Evolutionary conservation across 2,113 vertebrate genomes (phyloP).

Genomic region (Lophochroa leadbeateri): DNA sequence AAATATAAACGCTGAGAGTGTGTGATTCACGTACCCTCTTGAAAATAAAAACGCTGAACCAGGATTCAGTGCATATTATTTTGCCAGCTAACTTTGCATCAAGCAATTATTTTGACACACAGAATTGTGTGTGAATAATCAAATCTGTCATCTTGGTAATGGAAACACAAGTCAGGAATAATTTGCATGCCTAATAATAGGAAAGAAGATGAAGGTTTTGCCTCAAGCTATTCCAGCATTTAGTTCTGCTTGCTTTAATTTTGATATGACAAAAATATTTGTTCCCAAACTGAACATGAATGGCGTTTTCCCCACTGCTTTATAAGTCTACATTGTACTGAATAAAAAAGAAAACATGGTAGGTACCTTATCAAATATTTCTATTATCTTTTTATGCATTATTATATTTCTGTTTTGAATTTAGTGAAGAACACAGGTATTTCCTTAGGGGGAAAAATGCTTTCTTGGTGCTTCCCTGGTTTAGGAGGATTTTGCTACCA

Average conservation of each 20-base stretch:
- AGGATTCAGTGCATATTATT: conserved; percentile 15
- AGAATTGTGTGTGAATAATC: conserved; percentile 35
- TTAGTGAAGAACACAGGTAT: not conserved
- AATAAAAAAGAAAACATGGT: conserved; percentile 19
- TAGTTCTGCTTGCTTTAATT: conserved; percentile 37
- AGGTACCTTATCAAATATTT: conserved; percentile 6
- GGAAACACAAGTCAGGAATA: not conserved
- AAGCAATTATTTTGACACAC: conserved; percentile 43
- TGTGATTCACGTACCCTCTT: not conserved
- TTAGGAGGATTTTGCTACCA: not conserved
- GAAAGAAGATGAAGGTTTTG: not conserved
- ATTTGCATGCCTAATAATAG: conserved; percentile 46
- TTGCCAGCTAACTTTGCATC: conserved; percentile 8
- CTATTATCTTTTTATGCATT: not conserved
- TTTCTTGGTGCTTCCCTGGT: not conserved
- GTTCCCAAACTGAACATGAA: not conserved
- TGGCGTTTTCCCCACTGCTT: not conserved
- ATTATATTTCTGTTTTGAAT: not conserved
- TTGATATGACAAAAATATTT: not conserved
- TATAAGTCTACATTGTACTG: not conserved
- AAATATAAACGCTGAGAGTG: not conserved
- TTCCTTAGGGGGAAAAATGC: not conserved
- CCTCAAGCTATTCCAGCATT: conserved; percentile 19
- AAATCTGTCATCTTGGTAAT: conserved; percentile 46
- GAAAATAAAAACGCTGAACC: not conserved